These are phyloP conservation scores for Choreutis nemorana DNA, from an alignment of 2,888 invertebrate species.

Conservation along the genomic window DNA sequence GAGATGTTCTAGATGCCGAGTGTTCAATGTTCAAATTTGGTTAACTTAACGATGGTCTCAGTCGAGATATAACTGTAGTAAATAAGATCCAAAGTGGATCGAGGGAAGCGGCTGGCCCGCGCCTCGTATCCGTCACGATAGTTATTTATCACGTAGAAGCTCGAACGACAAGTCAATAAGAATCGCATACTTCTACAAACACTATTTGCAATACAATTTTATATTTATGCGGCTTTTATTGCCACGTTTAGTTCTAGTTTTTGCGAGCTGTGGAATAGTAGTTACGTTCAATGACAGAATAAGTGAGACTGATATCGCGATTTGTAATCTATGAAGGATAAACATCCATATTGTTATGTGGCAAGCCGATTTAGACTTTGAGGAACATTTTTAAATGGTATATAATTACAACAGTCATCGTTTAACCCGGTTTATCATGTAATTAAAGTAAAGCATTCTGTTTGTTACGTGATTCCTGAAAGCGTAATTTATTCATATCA, in stretches of 20 bases:
- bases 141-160: conserved; percentile 39
- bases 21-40: conserved; percentile 8
- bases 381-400: conserved; percentile 9
- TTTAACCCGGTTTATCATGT: conserved; percentile 17
- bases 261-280: conserved; percentile 46
- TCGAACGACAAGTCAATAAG: conserved; percentile 18
- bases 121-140: conserved; percentile 22
- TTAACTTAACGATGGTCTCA: conserved; percentile 28
- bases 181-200: conserved; percentile 22
- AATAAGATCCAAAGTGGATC: conserved; percentile 24
- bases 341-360: conserved; percentile 21
- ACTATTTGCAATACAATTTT: conserved; percentile 10
- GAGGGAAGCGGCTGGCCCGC: conserved; percentile 46
- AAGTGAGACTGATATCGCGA: conserved; percentile 64
- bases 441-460: conserved; percentile 42
- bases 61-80: conserved; percentile 37
- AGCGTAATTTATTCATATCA: conserved; percentile 44
- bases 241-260: conserved; percentile 24
- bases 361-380: conserved; percentile 11
- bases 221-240: conserved; percentile 28
- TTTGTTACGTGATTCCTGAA: conserved; percentile 51
- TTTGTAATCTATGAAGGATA: conserved; percentile 39
- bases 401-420: conserved; percentile 3
- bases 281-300: conserved; percentile 59
- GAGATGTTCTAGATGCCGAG: conserved; percentile 15